Evolutionary conservation across 2,113 vertebrate genomes (phyloP), one percentile per base, ranked within the genome.

Genomic region (Hassar affinis): DNA sequence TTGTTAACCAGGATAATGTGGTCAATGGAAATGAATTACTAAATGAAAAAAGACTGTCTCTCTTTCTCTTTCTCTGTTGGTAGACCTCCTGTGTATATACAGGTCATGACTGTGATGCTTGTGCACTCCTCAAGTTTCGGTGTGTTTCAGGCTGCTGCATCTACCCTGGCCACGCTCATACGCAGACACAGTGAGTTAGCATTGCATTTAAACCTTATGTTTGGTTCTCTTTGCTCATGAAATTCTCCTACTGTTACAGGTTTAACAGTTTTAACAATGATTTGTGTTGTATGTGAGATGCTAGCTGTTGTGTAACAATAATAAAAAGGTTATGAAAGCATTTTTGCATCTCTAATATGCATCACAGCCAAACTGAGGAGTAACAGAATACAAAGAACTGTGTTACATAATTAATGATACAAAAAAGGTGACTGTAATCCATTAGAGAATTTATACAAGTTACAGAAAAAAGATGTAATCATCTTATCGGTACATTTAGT

Each of bases 81-180:
- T 88, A 99, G 98, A 92, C 95, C 96, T 81, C 97, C 97, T 1
- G 85, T 95, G 74, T 96, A 99, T 80, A 94, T 94, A 79, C 95
- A 96, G 86, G 88, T 97, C 71, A 98, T 99, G 96, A 93, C 95
- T 0, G 93, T 96, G 77, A 96, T 99, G 96, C 86, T 99, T 84
- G 93, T 98, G 89, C 96, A 99, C 88, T 94, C 95, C 3, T 92
- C 95, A 20, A 96, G 95, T 6, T 94, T 93, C 82, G 91, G 93
- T 47, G 96, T 99, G 52, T 97, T 98, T 86, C 94, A 94, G 81
- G 97, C 98, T 17, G 93, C 97, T 69, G 92, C 96, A 3, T 93
- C 93, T 22, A 94, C 97, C 4, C 89, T 99, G 38, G 92, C 93
- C 11, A 95, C 95, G 7, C 93, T 99, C 42, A 91, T 96, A 85